Evolutionary conservation across 2,113 vertebrate genomes (phyloP).

Genomic region (Etia nguti): DNA sequence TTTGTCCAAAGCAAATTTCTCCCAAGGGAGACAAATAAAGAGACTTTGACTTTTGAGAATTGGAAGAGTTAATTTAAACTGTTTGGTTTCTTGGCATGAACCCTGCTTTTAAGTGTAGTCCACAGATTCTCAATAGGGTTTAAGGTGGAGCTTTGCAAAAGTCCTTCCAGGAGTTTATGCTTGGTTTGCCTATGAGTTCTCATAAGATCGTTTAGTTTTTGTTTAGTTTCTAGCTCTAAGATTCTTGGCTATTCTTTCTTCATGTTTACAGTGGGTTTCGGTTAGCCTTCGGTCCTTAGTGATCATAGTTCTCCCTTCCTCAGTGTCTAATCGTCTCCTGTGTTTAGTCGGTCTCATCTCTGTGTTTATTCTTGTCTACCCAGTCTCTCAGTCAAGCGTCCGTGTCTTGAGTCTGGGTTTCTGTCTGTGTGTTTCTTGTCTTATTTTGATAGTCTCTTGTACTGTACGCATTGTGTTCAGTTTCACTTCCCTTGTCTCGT

Average conservation of each 20-base stretch:
- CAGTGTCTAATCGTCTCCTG: not conserved
- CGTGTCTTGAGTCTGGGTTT: not conserved
- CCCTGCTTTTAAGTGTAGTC: not conserved
- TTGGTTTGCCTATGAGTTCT: not conserved
- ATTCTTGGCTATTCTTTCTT: not conserved
- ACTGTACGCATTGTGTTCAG: not conserved
- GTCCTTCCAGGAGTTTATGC: rapidly evolving
- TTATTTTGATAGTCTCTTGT: not conserved
- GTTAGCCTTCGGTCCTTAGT: not conserved
- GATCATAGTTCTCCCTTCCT: not conserved
- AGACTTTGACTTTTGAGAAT: not conserved
- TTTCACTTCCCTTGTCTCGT: not conserved
- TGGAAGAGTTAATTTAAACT: no score
- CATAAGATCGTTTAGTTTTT: not conserved
- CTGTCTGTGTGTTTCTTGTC: not conserved
- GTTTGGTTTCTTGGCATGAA: no score
- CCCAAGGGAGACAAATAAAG: not conserved
- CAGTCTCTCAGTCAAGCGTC: not conserved
- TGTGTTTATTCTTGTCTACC: not conserved
- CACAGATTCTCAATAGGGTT: rapidly evolving
- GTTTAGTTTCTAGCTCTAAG: not conserved
- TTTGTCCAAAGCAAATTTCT: not conserved
- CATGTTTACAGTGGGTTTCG: not conserved
- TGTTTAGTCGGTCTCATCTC: not conserved
- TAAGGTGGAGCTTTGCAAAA: not conserved